phyloP scores from a whole-genome alignment of 1,140 invertebrate genomes.

The Micrasema longulum region DNA sequence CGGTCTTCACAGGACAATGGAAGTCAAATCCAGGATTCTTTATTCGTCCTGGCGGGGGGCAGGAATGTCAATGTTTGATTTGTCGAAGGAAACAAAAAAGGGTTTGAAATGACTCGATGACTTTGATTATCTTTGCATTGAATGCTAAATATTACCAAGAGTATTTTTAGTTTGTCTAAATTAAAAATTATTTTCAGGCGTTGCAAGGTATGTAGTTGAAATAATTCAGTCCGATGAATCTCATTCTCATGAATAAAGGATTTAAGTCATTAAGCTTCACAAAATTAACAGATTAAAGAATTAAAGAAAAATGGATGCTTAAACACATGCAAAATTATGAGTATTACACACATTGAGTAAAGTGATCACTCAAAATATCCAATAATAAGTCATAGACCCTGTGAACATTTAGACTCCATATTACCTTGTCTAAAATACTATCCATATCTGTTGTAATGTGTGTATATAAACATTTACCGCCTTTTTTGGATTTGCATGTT shows the following conservation, averaged over 20 bases:
- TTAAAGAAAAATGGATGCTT: too few relatives aligned
- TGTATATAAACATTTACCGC: neutral
- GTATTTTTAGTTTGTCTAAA: neutral
- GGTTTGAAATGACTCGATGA: neutral
- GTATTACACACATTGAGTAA: too few relatives aligned
- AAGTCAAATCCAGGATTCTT: neutral
- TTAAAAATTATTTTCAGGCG: neutral
- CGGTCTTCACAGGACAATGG: constrained; percentile 4
- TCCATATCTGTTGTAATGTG: too few relatives aligned
- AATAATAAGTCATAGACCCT: too few relatives aligned
- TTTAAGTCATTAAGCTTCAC: too few relatives aligned
- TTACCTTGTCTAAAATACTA: neutral
- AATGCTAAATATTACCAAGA: neutral
- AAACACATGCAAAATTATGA: too few relatives aligned
- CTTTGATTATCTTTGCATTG: constrained; percentile 9
- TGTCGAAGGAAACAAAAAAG: neutral
- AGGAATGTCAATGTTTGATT: constrained; percentile 8
- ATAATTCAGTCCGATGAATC: neutral
- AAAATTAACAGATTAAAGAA: too few relatives aligned
- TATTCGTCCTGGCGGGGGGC: neutral
- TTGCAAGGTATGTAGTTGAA: neutral
- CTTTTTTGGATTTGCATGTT: neutral
- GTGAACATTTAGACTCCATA: too few relatives aligned
- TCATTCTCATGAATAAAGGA: too few relatives aligned
- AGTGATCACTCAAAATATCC: too few relatives aligned